Evolutionary conservation across 2,797 vertebrate species (phyloP).

Genomic region (Chrosomus eos): DNA sequence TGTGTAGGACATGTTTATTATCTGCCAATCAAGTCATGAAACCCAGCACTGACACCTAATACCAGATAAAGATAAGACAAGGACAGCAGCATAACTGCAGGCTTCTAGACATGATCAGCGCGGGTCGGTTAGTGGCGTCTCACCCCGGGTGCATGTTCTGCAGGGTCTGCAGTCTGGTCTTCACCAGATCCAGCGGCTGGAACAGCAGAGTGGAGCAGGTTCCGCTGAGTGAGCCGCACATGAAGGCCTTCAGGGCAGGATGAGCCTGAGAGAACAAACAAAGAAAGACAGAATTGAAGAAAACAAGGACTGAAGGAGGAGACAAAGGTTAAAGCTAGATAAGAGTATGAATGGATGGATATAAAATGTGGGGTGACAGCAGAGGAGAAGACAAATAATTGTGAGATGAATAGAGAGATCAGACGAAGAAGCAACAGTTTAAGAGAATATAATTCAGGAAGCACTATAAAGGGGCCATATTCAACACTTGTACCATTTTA

Average conservation of each 20-base stretch:
- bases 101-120: neutral
- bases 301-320: conserved; percentile 21
- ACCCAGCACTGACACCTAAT: neutral
- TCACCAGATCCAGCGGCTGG: conserved; percentile 94
- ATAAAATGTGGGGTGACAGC: neutral
- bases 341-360: neutral
- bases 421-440: neutral
- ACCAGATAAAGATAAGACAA: neutral
- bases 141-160: conserved; percentile 84
- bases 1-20: conserved; percentile 1
- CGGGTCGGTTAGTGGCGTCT: conserved; percentile 38
- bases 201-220: conserved; percentile 95
- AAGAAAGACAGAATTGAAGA: neutral
- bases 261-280: conserved; percentile 79
- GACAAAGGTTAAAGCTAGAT: neutral
- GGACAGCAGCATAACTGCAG: neutral
- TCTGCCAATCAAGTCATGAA: neutral
- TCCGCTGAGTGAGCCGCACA: conserved; percentile 94
- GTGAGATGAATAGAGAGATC: neutral
- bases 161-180: conserved; percentile 90
- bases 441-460: neutral
- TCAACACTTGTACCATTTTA: neutral
- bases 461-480: conserved; percentile 15
- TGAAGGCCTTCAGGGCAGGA: conserved; percentile 91
- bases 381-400: neutral